Evolutionary conservation across 2,888 invertebrate genomes (phyloP).

Genomic region (Teleogryllus oceanicus): DNA sequence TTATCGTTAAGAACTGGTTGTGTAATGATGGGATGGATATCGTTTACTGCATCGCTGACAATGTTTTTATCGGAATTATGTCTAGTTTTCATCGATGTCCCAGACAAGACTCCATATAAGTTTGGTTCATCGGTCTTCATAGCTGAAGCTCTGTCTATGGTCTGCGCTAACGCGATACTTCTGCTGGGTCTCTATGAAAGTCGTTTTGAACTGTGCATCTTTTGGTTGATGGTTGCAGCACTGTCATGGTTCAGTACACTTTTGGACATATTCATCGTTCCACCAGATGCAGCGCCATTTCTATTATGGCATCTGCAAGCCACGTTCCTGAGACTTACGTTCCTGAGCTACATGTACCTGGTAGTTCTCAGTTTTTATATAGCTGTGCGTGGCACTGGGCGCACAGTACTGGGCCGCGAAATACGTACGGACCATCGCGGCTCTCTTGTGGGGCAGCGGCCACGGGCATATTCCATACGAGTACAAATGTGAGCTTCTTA

Average conservation of each 20-base stretch:
- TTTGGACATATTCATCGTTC: neutral
- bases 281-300: neutral
- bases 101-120: neutral
- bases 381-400: neutral
- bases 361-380: neutral
- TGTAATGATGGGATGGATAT: neutral
- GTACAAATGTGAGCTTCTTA: too few relatives aligned
- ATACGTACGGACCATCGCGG: neutral
- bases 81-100: neutral
- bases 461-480: too few relatives aligned
- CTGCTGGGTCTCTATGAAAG: neutral
- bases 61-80: neutral
- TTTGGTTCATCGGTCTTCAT: neutral
- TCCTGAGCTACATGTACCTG: neutral
- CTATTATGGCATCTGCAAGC: slow-evolving; percentile 6
- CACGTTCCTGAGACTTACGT: neutral
- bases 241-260: neutral
- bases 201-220: neutral
- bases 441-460: too few relatives aligned
- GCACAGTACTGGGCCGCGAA: neutral
- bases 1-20: neutral
- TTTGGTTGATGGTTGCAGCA: neutral
- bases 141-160: neutral
- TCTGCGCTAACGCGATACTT: neutral
- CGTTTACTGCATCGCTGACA: neutral